A percentile compares a stretch with the other conserved stretches of the same genome.
Evolutionary conservation across 2,888 invertebrate species (phyloP).

Genomic region (Leptinotarsa peninsularis): DNA sequence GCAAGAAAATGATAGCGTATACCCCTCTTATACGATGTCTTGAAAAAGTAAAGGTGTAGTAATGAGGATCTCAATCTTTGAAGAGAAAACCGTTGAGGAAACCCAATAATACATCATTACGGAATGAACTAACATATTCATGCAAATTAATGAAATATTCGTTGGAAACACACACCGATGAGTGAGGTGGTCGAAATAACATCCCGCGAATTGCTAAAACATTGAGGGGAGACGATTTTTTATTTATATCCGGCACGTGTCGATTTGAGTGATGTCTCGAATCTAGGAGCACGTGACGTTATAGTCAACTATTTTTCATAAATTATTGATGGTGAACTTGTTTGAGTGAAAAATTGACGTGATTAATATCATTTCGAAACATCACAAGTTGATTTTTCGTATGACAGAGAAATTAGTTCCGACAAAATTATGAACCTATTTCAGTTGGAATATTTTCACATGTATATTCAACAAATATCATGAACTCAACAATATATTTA

Average conservation of each 20-base stretch:
- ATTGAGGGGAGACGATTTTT: slow-evolving; percentile 40
- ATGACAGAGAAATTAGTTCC: background rate
- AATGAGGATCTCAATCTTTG: too few relatives aligned
- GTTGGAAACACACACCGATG: background rate
- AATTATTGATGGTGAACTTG: slow-evolving; percentile 44
- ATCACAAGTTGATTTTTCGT: background rate
- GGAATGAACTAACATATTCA: background rate
- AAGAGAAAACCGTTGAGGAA: too few relatives aligned
- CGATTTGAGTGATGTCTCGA: slow-evolving; percentile 50
- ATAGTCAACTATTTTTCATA: slow-evolving; percentile 44
- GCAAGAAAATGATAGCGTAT: too few relatives aligned
- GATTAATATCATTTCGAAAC: slow-evolving; percentile 27
- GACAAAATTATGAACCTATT: background rate
- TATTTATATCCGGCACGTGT: slow-evolving; percentile 49
- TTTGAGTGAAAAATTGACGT: slow-evolving; percentile 33
- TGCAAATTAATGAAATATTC: background rate
- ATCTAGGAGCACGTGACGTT: slow-evolving; percentile 45
- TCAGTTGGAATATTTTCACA: background rate
- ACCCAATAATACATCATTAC: too few relatives aligned
- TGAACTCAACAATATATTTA: too few relatives aligned
- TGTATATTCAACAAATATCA: background rate
- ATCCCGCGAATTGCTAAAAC: slow-evolving; percentile 8
- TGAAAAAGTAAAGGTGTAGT: too few relatives aligned
- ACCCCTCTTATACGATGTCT: too few relatives aligned
- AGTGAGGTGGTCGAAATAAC: slow-evolving; percentile 1